Base-by-base conservation (phyloP, 2,888 invertebrate genomes). In the Salticus scenicus region DNA sequence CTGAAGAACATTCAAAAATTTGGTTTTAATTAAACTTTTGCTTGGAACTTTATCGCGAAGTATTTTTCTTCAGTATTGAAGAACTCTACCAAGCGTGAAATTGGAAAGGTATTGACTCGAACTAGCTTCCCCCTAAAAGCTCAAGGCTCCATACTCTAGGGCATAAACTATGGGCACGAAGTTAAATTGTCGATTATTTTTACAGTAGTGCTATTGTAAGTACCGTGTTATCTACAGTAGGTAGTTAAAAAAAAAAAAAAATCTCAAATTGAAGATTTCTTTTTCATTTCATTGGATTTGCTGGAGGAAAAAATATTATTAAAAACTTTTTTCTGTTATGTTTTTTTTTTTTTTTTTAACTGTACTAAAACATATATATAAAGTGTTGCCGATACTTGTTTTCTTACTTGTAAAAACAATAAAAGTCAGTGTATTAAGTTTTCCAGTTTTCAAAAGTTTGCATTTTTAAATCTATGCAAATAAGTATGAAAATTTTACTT, bases 1-100 rank as follows among this genome's bases (percentile, higher is more conserved):
- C n/a, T 4, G 30, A 30, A 31, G 66, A 14, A n/a, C 66, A 31
- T 51, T 37, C 71, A 78, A 78, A 37, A 78, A 78, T 71, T 30
- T 57, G 41, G 70, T 75, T 82, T 82, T 82, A 82, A 82, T 82
- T 82, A 82, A 82, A 82, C 82, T 82, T 82, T 82, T 74, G 70
- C 57, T 69, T 64, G 42, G 76, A 82, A 82, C 82, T 82, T 82
- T 75, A 75, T 82, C 82, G 66, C 75, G 28, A 37, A 71, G 64
- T 70, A 82, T 82, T 82, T 82, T 75, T 82, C 82, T 75, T 82
- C 70, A 76, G 82, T 82, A 82, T 82, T 75, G 82, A 82, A 47
- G 64, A 75, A 70, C 1, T 30, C 82, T 31, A 31, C 64, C 75
- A 41, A 8, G 64, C 82, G 27, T 82, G 82, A 82, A 82, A 82